These are phyloP conservation scores for Carterocephalus palaemon DNA, from an alignment of 2,888 invertebrate genomes.

Conservation along the genomic window DNA sequence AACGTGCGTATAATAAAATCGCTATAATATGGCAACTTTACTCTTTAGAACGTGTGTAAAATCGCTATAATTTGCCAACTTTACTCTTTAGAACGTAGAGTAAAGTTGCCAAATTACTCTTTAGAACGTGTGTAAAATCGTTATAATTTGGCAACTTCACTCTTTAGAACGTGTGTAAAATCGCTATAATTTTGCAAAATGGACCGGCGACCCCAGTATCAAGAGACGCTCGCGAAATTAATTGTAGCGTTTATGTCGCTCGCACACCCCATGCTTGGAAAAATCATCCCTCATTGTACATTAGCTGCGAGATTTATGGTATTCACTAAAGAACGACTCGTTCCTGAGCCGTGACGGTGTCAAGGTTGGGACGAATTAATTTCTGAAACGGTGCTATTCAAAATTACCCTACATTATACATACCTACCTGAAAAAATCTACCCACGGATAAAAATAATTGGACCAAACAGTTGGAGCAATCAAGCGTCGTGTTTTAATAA, in stretches of 20 bases:
- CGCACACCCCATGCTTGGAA: constrained; percentile 64
- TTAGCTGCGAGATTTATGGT: constrained; percentile 48
- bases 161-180: too few species aligned
- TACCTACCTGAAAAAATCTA: too few species aligned
- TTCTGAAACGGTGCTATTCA: background rate
- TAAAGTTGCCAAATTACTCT: too few species aligned
- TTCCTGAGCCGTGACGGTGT: background rate
- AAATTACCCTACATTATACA: background rate
- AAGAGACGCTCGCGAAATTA: constrained; percentile 61
- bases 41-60: too few species aligned
- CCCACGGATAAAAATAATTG: too few species aligned
- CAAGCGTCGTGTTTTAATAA: too few species aligned
- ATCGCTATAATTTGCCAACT: constrained; percentile 21
- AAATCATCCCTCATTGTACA: constrained; percentile 65
- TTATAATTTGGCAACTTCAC: too few species aligned
- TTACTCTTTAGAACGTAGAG: too few species aligned
- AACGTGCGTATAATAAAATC: too few species aligned
- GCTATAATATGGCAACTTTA: too few species aligned
- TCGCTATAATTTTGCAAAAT: constrained; percentile 28
- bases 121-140: too few species aligned
- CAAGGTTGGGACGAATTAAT: constrained; percentile 6
- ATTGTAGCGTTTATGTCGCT: constrained; percentile 68
- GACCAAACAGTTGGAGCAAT: too few species aligned
- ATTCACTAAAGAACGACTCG: constrained; percentile 11
- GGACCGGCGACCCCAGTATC: constrained; percentile 32